A percentile compares a stretch with the other conserved stretches of the same genome.
Conservation (phyloP, 2,797 vertebrate species). For the Cynodonichthys magdalenae region DNA sequence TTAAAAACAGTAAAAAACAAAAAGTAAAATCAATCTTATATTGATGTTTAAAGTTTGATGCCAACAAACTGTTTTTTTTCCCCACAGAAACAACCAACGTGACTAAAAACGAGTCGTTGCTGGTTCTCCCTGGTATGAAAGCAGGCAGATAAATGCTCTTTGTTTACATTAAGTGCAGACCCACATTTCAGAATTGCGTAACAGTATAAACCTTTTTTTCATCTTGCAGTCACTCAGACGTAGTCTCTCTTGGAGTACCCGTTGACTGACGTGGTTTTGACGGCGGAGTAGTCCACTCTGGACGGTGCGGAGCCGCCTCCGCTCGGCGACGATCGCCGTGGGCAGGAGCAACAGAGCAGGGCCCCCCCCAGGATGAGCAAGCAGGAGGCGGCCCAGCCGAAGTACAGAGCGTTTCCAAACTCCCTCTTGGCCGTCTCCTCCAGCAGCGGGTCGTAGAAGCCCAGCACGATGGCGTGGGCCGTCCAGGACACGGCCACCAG, state of each 20-base stretch:
- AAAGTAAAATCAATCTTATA: too few relatives aligned
- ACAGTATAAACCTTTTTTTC: too few relatives aligned
- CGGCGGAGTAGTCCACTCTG: conserved; percentile 66
- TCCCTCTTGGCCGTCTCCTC: conserved; percentile 85
- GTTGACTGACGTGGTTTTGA: conserved; percentile 68
- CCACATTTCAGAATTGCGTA: too few relatives aligned
- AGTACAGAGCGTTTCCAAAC: conserved; percentile 85
- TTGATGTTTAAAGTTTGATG: too few relatives aligned
- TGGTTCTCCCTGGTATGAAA: too few relatives aligned
- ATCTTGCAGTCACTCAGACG: conserved; percentile 66
- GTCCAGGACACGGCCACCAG: conserved; percentile 84
- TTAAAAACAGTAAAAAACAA: too few relatives aligned
- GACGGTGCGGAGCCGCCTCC: conserved; percentile 31
- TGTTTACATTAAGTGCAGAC: too few relatives aligned
- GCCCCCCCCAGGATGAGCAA: conserved; percentile 81
- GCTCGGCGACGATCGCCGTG: conserved; percentile 24
- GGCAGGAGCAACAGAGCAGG: conserved; percentile 83
- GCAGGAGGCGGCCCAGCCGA: conserved; percentile 85
- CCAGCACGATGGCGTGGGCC: conserved; percentile 79
- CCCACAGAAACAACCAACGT: too few relatives aligned
- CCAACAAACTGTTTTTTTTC: too few relatives aligned
- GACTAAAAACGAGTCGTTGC: too few relatives aligned
- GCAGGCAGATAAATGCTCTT: too few relatives aligned
- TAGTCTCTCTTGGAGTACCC: conserved; percentile 80
- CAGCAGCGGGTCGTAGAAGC: conserved; percentile 82